phyloP scores from a whole-genome alignment of 2,113 vertebrate genomes.

The Nestor notabilis region DNA sequence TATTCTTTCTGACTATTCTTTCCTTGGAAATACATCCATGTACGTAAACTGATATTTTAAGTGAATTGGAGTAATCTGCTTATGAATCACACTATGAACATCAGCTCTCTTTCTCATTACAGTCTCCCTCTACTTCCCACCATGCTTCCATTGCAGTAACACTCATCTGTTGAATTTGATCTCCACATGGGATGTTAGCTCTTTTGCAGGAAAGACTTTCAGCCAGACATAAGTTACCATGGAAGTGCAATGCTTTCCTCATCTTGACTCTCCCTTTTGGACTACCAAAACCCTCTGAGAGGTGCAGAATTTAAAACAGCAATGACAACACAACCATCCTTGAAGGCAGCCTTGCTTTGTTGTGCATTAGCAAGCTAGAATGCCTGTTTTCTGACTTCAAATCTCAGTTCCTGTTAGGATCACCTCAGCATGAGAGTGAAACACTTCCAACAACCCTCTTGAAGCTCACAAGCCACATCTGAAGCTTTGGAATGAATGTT shows the following conservation, averaged over 20 bases:
- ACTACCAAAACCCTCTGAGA: neutral
- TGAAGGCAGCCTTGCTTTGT: neutral
- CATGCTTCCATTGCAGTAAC: fast-evolving
- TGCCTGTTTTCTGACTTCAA: fast-evolving
- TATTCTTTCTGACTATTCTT: neutral
- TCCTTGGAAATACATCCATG: neutral
- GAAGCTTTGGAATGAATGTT: neutral
- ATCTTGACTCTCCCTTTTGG: neutral
- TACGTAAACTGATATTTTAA: neutral
- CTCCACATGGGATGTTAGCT: fast-evolving
- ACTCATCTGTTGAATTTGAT: neutral
- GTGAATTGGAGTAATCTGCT: neutral
- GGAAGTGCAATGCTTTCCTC: neutral
- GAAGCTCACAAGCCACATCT: neutral
- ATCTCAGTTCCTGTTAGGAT: neutral
- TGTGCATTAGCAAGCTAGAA: neutral
- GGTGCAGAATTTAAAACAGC: neutral
- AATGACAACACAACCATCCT: neutral
- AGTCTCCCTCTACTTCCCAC: neutral
- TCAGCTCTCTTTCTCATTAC: neutral
- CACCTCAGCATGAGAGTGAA: neutral
- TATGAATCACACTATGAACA: neutral
- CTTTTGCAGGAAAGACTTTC: neutral
- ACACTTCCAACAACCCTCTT: neutral
- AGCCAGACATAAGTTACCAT: neutral